These are phyloP conservation scores for Poeciliopsis turneri DNA, from an alignment of 2,797 vertebrate genomes.

Conservation along the genomic window DNA sequence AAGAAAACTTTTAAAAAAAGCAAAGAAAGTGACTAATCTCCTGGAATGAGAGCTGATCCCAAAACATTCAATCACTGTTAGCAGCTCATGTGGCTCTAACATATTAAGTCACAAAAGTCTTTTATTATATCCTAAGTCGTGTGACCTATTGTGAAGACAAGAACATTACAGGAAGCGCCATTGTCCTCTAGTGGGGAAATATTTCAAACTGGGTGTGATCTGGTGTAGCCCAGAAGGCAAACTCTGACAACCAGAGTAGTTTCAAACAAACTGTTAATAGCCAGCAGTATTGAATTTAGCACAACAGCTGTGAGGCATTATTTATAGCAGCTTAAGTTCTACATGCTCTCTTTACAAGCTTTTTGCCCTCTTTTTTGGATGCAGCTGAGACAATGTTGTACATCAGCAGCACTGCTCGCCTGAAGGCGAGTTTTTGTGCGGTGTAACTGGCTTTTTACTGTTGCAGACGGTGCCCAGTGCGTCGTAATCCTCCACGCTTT, in stretches of 20 bases:
- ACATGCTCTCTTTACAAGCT: slow-evolving; percentile 72
- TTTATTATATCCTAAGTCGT: slow-evolving; percentile 36
- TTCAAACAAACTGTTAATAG: slow-evolving; percentile 60
- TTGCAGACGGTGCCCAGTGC: slow-evolving; percentile 94
- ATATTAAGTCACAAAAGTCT: slow-evolving; percentile 20
- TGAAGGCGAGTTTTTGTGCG: background rate
- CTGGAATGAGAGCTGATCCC: slow-evolving; percentile 47
- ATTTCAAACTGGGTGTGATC: background rate
- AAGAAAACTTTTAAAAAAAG: background rate
- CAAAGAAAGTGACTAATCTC: slow-evolving; percentile 43
- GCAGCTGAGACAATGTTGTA: slow-evolving; percentile 51
- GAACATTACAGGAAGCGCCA: background rate
- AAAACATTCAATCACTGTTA: slow-evolving; percentile 51
- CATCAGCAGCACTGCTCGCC: slow-evolving; percentile 33
- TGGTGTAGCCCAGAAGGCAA: slow-evolving; percentile 13
- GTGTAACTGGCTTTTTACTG: slow-evolving; percentile 81
- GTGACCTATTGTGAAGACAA: slow-evolving; percentile 22
- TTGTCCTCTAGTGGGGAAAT: slow-evolving; percentile 5
- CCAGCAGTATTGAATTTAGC: slow-evolving; percentile 54
- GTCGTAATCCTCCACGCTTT: slow-evolving; percentile 93
- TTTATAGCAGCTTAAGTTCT: slow-evolving; percentile 74
- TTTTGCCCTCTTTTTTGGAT: slow-evolving; percentile 70
- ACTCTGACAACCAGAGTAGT: slow-evolving; percentile 26
- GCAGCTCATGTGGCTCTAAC: slow-evolving; percentile 18
- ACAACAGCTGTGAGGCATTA: slow-evolving; percentile 74